Evolutionary conservation across 1,140 invertebrate genomes (phyloP).

Genomic region (Helicoverpa armigera): DNA sequence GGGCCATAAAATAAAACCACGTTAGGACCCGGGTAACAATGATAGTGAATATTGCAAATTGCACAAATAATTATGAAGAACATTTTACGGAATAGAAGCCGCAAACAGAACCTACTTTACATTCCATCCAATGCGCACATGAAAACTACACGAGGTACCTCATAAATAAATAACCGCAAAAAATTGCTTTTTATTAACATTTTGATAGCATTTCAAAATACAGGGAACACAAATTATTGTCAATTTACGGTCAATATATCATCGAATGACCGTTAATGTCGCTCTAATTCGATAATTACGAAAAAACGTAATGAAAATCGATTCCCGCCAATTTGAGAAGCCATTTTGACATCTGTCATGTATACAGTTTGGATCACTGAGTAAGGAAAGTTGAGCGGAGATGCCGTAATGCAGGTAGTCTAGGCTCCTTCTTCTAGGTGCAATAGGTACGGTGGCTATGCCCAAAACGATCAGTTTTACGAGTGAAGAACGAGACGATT

Average conservation of each 20-base stretch:
- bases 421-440: too few relatives aligned
- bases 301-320: constrained; percentile 12
- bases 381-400: not conserved
- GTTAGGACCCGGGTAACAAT: too few relatives aligned
- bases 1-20: too few relatives aligned
- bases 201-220: constrained; percentile 8
- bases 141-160: not conserved
- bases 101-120: not conserved
- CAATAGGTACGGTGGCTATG: too few relatives aligned
- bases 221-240: constrained; percentile 17
- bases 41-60: too few relatives aligned
- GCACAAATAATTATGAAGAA: too few relatives aligned
- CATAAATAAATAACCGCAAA: constrained; percentile 4
- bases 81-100: not conserved
- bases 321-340: constrained; percentile 43
- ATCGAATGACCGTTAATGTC: constrained; percentile 26
- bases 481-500: too few relatives aligned
- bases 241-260: constrained; percentile 6
- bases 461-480: too few relatives aligned
- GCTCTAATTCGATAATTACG: constrained; percentile 30
- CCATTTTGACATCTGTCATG: constrained; percentile 42
- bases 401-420: too few relatives aligned
- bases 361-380: constrained; percentile 7
- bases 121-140: not conserved
- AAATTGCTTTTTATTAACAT: constrained; percentile 13